A percentile compares a stretch with the other conserved stretches of the same genome.
Conservation (phyloP, 64 coral and sea anemone genomes). For the Anthopleura sola region DNA sequence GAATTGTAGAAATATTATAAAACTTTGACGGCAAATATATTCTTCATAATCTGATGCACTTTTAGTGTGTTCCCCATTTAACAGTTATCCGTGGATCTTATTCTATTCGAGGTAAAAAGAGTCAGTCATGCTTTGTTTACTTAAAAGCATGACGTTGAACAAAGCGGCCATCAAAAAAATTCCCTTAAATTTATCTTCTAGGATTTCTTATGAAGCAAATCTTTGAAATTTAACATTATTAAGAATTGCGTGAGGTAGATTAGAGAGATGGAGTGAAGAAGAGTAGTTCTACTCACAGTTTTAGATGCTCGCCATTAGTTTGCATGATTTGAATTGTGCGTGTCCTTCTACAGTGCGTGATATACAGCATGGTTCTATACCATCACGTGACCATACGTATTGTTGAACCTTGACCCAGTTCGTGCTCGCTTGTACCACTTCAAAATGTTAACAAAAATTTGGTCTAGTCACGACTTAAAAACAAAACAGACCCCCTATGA, state of each 20-base stretch:
- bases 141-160: background rate
- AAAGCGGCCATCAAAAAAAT: background rate
- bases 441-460: background rate
- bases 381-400: slow-evolving; percentile 19
- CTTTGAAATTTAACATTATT: background rate
- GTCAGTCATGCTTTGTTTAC: background rate
- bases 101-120: background rate
- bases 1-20: no score
- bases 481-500: no score
- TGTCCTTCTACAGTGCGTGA: background rate
- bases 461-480: no score
- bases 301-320: background rate
- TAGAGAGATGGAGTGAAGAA: background rate
- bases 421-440: background rate
- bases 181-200: background rate
- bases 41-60: background rate
- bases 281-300: background rate
- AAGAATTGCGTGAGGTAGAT: background rate
- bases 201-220: background rate
- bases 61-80: background rate
- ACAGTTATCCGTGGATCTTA: background rate
- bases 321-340: background rate
- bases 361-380: slow-evolving; percentile 6
- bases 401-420: background rate
- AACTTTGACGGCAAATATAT: background rate